Evolutionary conservation across 1,140 invertebrate species (phyloP), one percentile per base, ranked within the genome.

Genomic region (Brachionus calyciflorus): DNA sequence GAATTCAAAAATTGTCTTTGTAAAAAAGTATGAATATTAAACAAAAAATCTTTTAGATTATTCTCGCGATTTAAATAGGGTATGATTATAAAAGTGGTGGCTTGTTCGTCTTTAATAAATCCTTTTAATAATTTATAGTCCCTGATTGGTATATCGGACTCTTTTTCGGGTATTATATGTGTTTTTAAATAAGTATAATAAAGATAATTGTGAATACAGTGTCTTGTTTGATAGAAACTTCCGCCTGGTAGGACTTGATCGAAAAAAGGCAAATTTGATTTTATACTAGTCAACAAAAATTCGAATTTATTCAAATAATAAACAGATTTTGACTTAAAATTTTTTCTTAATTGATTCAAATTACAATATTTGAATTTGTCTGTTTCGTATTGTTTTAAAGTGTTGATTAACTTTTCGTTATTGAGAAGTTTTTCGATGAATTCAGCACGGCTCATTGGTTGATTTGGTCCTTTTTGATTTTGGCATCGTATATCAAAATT

Each of bases 31-130:
- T 75, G 70, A 37, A 70, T 48, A 30, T 70, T 70, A 33, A 48
- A 51, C 65, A 70, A 49, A 51, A 70, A 51, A 14, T 49, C 44
- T 37, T 70, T 51, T 51, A 70, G 19, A 51, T 70, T 70, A 7
- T 17, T 33, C 24, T 49, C 44, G 3, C 65, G 5, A 19, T 70
- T 51, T 44, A 48, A 51, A 21, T 48, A 70, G 9, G 65, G 65
- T 19, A 70, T 46, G 21, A 70, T 70, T 0, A 70, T 70, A 19
- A 60, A 60, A 19, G 55, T 60, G n/a, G 37, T 17, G 33, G 12
- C 7, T 9, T 40, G 5, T 37, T 60, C 28, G 30, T 60, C 14
- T 1, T 40, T 37, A 19, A 19, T 37, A 9, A 60, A 60, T 33
- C 37, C 37, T 37, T 33, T 4, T 3, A 60, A 10, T 60, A 60